phyloP scores from a whole-genome alignment of 2,888 invertebrate genomes.

The Camptogramma bilineatum region DNA sequence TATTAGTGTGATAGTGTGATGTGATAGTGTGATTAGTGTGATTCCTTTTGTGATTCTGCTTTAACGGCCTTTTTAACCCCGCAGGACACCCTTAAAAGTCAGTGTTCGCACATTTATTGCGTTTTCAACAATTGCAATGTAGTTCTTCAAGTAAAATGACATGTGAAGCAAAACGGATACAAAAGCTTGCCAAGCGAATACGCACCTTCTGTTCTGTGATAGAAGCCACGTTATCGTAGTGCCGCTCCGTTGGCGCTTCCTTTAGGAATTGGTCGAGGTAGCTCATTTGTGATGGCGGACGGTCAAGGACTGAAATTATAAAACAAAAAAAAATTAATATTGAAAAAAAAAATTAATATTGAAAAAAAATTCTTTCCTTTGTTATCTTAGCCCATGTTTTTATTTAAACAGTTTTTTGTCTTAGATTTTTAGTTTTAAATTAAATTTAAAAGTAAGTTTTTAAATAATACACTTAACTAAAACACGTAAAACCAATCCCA shows the following conservation, averaged over 20 bases:
- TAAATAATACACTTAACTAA: conserved; percentile 30
- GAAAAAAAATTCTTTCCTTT: too few species aligned
- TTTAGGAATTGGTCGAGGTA: conserved; percentile 96
- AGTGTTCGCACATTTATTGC: too few species aligned
- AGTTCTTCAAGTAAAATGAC: conserved; percentile 2
- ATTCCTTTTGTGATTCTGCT: too few species aligned
- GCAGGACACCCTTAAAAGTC: too few species aligned
- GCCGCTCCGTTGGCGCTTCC: conserved; percentile 84
- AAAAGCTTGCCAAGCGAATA: conserved; percentile 41
- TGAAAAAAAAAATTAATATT: not conserved
- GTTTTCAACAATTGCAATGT: conserved; percentile 12
- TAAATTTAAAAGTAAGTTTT: not conserved
- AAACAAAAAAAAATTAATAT: not conserved
- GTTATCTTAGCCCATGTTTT: too few species aligned
- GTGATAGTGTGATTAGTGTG: too few species aligned
- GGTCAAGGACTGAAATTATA: conserved; percentile 90
- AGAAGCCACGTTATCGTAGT: conserved; percentile 78
- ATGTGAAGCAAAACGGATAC: conserved; percentile 2
- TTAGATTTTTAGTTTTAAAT: not conserved
- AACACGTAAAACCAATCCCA: conserved; percentile 74
- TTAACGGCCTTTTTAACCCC: too few species aligned
- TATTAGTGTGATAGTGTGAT: too few species aligned
- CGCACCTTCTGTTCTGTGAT: conserved; percentile 79
- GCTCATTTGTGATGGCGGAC: conserved; percentile 96
- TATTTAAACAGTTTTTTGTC: not conserved